Base-by-base conservation (phyloP, 2,797 vertebrate species). In the Sebastes baramenuke region DNA sequence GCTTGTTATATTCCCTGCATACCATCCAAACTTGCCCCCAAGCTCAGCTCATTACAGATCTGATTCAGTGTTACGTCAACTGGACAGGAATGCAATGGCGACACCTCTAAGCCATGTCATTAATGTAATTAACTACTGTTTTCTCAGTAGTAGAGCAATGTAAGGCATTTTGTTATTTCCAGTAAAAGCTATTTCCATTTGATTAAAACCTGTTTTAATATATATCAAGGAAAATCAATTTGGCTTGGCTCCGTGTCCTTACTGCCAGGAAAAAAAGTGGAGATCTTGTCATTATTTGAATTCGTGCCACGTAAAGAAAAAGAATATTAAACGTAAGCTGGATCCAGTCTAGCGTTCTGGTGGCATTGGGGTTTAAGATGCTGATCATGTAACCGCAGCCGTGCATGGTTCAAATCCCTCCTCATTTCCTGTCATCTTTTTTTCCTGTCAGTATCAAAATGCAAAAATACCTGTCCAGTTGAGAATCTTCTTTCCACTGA, bases 1-100 rank as follows among this genome's bases (percentile, higher is more conserved):
- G 64, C 52, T 52, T 67, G 75, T 61, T 83, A 64, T 72, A 79
- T 79, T 87, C 18, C 72, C 13, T 64, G 75, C 75, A 64, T 25
- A 62, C 34, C 60, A 60, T 60, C 55, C 58, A 27, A 58, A 29
- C 78, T 68, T 30, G 58, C 80, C 72, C 77, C 55, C 18, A 22
- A 84, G 64, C 67, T 61, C 34, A 77, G 72, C 67, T 72, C 81
- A 77, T 79, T 81, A 79, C 29, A 61, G 54, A 32, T 38, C 20
- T 73, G 71, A 68, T 71, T 82, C 29, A 27, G 38, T 52, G 70
- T 78, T 69, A 30, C 29, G 2, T 77, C 56, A 86, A 65, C 42
- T 24, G 3, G 22, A 73, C 68, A 77, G 42, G 54, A 80, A 62
- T 36, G 49, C 29, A 67, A 60, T 60, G 29, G 25, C 34, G 56